phyloP scores from a whole-genome alignment of 2,888 invertebrate genomes.

The Eupithecia exiguata region DNA sequence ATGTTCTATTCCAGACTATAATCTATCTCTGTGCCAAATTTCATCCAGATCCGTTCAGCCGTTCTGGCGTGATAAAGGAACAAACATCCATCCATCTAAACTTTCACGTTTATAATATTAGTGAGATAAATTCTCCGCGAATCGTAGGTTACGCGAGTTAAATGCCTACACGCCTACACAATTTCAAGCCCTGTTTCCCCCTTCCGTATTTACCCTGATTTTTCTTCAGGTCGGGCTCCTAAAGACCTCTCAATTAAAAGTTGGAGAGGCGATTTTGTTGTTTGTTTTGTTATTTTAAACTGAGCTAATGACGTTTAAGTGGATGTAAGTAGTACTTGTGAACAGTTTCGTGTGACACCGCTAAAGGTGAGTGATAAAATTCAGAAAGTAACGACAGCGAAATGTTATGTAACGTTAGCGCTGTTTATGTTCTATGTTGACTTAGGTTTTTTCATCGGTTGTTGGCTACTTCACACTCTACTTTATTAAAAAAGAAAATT shows the following conservation, averaged over 20 bases:
- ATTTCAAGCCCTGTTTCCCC: constrained; percentile 8
- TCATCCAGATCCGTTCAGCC: no score
- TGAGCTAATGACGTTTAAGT: constrained; percentile 12
- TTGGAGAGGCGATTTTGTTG: constrained; percentile 25
- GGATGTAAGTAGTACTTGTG: constrained; percentile 8
- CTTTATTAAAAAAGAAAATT: no score
- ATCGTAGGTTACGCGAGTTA: constrained; percentile 1
- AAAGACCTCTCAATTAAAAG: constrained; percentile 34
- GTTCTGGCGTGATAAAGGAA: no score
- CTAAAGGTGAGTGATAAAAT: neutral
- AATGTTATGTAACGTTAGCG: neutral
- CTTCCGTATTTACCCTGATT: constrained; percentile 19
- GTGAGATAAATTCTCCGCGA: neutral
- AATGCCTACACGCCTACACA: neutral
- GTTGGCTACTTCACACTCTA: no score
- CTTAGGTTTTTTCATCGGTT: neutral
- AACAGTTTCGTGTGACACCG: neutral
- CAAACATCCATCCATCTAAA: no score
- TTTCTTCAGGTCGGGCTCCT: constrained; percentile 25
- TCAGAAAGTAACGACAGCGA: neutral
- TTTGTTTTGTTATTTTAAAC: constrained; percentile 20
- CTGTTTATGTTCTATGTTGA: neutral
- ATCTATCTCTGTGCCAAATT: no score
- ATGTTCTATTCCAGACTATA: no score
- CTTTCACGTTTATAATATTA: no score